These are phyloP conservation scores for Chelidonichthys spinosus DNA, from an alignment of 2,797 vertebrate species.

Conservation along the genomic window DNA sequence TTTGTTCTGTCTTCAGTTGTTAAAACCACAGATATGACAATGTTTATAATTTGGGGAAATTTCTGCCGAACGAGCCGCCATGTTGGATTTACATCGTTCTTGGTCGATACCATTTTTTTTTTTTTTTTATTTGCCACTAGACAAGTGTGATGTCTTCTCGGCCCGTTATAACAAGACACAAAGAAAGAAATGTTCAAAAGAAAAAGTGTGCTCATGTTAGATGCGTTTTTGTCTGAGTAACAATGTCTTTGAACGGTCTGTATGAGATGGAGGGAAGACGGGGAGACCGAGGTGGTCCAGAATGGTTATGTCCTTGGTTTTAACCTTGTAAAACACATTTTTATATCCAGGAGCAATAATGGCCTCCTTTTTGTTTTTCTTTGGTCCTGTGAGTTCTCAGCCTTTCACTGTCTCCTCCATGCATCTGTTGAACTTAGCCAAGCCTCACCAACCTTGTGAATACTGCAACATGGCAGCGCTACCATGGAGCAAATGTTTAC, in stretches of 20 bases:
- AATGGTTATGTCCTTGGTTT: not conserved
- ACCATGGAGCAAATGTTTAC: not conserved
- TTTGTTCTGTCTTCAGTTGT: not conserved
- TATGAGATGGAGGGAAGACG: too few relatives aligned
- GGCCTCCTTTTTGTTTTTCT: not conserved
- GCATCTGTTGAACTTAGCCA: not conserved
- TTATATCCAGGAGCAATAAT: not conserved
- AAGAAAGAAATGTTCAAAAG: not conserved
- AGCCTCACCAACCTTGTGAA: not conserved
- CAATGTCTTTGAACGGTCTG: too few relatives aligned
- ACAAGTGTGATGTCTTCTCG: not conserved
- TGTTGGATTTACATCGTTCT: not conserved
- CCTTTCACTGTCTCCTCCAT: not conserved
- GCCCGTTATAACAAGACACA: not conserved
- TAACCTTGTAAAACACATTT: not conserved
- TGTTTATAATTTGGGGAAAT: not conserved
- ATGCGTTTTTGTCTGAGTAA: too few relatives aligned
- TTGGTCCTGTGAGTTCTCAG: not conserved
- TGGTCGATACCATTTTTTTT: too few relatives aligned
- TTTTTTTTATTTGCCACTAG: not conserved
- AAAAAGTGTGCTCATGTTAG: not conserved
- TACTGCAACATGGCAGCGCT: not conserved
- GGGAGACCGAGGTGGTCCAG: too few relatives aligned
- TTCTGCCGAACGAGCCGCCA: not conserved
- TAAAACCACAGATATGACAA: not conserved